Conservation (phyloP, 2,888 invertebrate species). For the Tinea semifulvella region DNA sequence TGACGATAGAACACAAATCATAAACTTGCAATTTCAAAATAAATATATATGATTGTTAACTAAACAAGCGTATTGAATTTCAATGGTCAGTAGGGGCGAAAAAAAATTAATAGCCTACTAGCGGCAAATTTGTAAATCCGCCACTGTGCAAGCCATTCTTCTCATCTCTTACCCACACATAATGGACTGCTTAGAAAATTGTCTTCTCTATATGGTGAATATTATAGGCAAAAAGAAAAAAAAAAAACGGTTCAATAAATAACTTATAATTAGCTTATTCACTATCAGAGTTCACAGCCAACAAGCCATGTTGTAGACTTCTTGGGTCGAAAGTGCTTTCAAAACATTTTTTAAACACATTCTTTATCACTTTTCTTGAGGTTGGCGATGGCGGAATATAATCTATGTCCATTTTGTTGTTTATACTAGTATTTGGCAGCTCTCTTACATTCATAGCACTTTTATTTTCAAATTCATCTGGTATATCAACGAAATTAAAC, state of each 20-base stretch:
- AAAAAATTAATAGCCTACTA: no score
- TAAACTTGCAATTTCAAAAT: no score
- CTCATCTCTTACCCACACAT: no score
- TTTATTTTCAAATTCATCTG: constrained; percentile 26
- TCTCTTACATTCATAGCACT: constrained; percentile 20
- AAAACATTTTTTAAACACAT: constrained; percentile 77
- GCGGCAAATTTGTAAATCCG: no score
- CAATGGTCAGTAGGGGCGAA: no score
- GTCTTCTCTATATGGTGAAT: no score
- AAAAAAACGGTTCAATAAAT: constrained; percentile 1
- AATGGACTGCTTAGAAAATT: no score
- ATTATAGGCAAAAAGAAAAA: no score
- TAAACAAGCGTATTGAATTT: no score
- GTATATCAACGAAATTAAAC: constrained; percentile 55
- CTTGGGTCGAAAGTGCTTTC: constrained; percentile 75
- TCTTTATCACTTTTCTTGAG: constrained; percentile 65
- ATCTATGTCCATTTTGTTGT: constrained; percentile 40
- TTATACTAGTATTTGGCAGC: constrained; percentile 22
- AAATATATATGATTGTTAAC: no score
- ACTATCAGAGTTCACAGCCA: constrained; percentile 79
- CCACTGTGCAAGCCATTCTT: no score
- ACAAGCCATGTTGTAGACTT: constrained; percentile 65
- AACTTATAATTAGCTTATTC: constrained; percentile 32
- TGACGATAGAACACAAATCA: no score
- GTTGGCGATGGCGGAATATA: constrained; percentile 69